These are phyloP conservation scores for Smittia sp. DNA, from an alignment of 2,888 invertebrate genomes.

Conservation along the genomic window DNA sequence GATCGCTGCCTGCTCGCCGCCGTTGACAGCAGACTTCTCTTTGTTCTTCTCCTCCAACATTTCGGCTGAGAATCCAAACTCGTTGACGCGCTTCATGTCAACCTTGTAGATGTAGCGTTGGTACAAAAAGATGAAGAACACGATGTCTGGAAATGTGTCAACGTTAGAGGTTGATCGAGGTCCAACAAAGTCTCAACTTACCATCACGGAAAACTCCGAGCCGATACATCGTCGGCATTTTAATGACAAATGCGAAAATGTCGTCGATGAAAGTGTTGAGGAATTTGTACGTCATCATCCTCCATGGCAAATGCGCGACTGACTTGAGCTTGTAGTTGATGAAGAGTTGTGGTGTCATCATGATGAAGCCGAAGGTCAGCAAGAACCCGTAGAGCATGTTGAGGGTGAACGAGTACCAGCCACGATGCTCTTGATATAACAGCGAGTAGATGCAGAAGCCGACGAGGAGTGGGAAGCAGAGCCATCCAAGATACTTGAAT, in stretches of 20 bases:
- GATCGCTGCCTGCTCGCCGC: background rate
- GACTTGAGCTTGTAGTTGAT: constrained; percentile 99
- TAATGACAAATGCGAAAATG: constrained; percentile 99
- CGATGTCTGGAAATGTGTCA: constrained; percentile 62
- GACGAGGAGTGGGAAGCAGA: constrained; percentile 86
- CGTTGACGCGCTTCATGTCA: constrained; percentile 91
- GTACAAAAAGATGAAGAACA: constrained; percentile 98
- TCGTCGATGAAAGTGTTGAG: constrained; percentile 99
- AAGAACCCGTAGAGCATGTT: constrained; percentile 97
- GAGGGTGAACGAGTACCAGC: constrained; percentile 98
- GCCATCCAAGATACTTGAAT: constrained; percentile 95
- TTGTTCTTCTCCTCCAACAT: constrained; percentile 62
- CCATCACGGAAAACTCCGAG: constrained; percentile 97
- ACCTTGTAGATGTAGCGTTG: constrained; percentile 99
- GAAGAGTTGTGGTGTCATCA: constrained; percentile 99
- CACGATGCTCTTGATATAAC: constrained; percentile 93
- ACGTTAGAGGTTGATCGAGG: no score
- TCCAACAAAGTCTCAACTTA: no score
- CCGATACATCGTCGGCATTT: constrained; percentile 99
- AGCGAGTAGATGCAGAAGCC: constrained; percentile 95
- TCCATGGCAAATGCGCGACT: constrained; percentile 98
- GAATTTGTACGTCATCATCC: constrained; percentile 99
- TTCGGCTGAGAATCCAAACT: constrained; percentile 96
- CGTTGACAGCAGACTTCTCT: background rate
- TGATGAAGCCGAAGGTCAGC: constrained; percentile 97